Conservation (phyloP, 2,797 vertebrate genomes). For the Microctenopoma stevenorrisi region DNA sequence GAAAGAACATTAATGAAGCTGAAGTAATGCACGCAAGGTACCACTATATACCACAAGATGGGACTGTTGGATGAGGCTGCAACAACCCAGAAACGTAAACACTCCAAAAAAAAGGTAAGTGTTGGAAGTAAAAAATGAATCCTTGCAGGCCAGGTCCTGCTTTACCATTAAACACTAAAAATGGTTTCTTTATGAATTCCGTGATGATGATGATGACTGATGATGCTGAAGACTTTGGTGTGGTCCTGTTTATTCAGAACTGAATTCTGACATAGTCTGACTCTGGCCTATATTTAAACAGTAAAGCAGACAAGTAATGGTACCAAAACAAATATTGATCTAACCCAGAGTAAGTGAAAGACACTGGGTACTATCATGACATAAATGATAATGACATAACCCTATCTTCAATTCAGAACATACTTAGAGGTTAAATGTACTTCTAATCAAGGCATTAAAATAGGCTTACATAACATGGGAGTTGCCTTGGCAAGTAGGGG, state of each 20-base stretch:
- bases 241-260: neutral
- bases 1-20: neutral
- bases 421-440: neutral
- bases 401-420: no score
- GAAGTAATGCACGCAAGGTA: neutral
- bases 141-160: slow-evolving; percentile 17
- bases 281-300: neutral
- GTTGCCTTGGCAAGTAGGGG: slow-evolving; percentile 60
- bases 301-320: neutral
- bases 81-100: slow-evolving; percentile 11
- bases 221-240: neutral
- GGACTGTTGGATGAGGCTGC: slow-evolving; percentile 31
- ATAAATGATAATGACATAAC: no score
- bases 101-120: slow-evolving; percentile 11
- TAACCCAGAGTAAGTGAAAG: slow-evolving; percentile 29
- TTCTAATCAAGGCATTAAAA: slow-evolving; percentile 42
- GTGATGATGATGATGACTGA: neutral
- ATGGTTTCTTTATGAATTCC: neutral
- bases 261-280: no score
- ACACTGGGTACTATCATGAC: neutral
- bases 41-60: slow-evolving; percentile 54
- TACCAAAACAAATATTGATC: slow-evolving; percentile 11
- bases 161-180: neutral
- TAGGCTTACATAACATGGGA: slow-evolving; percentile 21
- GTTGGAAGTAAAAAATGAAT: slow-evolving; percentile 13